Percentiles rank a stretch among this genome's conserved stretches.
Conservation (phyloP, 2,888 invertebrate genomes). For the Plagiodera versicolora region DNA sequence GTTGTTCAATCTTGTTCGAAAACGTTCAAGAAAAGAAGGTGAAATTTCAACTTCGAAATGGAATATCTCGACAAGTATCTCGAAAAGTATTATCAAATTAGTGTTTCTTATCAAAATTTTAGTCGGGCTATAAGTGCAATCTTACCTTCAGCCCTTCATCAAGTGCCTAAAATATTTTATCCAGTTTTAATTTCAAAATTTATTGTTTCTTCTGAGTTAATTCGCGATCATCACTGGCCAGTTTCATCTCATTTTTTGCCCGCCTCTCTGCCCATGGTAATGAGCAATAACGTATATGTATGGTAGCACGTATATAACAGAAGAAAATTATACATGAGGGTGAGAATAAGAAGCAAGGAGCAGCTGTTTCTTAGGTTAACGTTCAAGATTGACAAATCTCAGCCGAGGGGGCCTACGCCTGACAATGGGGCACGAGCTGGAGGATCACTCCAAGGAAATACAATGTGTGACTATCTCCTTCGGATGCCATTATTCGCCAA, state of each 20-base stretch:
- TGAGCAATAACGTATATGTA: conserved; percentile 21
- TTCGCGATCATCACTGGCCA: too few species aligned
- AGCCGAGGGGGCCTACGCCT: conserved; percentile 29
- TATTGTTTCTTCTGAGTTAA: background rate
- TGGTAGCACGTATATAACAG: conserved; percentile 25
- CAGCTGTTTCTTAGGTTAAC: conserved; percentile 32
- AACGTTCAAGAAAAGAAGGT: too few species aligned
- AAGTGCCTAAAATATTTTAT: too few species aligned
- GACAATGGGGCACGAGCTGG: conserved; percentile 40
- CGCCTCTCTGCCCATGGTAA: conserved; percentile 12
- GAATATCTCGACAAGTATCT: too few species aligned
- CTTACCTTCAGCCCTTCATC: too few species aligned
- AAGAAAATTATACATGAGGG: conserved; percentile 32
- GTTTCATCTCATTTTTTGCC: background rate
- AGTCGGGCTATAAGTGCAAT: too few species aligned
- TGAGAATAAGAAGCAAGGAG: conserved; percentile 21
- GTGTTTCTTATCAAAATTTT: too few species aligned
- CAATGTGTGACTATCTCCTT: conserved; percentile 30
- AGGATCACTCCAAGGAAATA: conserved; percentile 25
- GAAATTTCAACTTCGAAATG: too few species aligned
- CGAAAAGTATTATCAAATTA: too few species aligned
- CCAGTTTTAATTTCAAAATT: too few species aligned
- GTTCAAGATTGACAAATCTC: conserved; percentile 35
- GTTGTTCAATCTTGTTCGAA: too few species aligned
- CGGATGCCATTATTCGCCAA: conserved; percentile 26